These are phyloP conservation scores for honey bee (Apis mellifera) DNA, from an alignment of 1,140 invertebrate species.

Conservation along the genomic window DNA sequence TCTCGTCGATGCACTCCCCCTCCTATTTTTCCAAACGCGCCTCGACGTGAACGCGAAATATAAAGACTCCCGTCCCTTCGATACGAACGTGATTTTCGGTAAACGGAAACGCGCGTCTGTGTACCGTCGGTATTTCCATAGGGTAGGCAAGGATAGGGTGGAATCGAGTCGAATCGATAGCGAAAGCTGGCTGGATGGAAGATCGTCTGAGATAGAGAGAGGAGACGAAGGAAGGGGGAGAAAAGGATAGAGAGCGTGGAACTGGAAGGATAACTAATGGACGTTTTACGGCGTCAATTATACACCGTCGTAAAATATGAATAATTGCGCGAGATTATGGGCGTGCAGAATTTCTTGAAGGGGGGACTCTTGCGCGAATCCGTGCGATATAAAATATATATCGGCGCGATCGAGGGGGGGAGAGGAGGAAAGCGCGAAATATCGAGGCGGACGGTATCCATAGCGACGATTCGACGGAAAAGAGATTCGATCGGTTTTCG, in stretches of 20 bases:
- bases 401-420: neutral
- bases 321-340: constrained; percentile 74
- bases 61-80: neutral
- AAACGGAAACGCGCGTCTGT: constrained; percentile 12
- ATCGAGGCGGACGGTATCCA: neutral
- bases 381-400: constrained; percentile 57
- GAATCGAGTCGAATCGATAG: constrained; percentile 53
- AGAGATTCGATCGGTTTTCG: neutral
- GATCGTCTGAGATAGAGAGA: constrained; percentile 47
- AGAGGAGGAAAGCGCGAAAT: constrained; percentile 19
- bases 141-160: constrained; percentile 4
- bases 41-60: no score
- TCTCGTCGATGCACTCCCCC: neutral
- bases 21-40: no score
- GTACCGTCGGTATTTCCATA: neutral
- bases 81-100: constrained; percentile 12
- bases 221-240: constrained; percentile 28
- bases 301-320: constrained; percentile 76
- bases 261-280: constrained; percentile 75
- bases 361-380: constrained; percentile 31
- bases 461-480: neutral
- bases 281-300: constrained; percentile 78
- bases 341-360: constrained; percentile 59
- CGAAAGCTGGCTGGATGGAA: neutral
- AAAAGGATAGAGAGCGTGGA: constrained; percentile 1